phyloP scores from a whole-genome alignment of 2,888 invertebrate species.

The Lithophane ornitopus region DNA sequence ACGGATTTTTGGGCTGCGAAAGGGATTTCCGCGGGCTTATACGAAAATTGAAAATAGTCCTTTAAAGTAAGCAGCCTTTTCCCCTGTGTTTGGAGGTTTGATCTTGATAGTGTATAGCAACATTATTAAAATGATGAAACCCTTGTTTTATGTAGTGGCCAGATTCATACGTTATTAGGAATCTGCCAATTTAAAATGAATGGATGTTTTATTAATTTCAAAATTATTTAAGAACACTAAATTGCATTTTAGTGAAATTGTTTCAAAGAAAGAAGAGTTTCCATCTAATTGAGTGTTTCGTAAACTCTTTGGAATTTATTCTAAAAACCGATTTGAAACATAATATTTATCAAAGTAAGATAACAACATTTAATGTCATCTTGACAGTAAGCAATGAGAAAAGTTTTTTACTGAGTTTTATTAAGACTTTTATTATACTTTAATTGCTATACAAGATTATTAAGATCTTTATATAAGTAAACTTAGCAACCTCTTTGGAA shows the following conservation, averaged over 20 bases:
- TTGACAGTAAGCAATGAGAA: conserved; percentile 78
- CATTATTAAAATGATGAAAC: conserved; percentile 30
- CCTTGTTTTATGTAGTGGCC: neutral
- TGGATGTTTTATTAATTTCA: neutral
- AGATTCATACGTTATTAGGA: neutral
- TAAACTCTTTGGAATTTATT: conserved; percentile 14
- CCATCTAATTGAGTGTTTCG: neutral
- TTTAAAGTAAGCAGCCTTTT: conserved; percentile 76
- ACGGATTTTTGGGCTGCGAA: conserved; percentile 76
- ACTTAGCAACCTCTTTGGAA: neutral
- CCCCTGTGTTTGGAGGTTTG: conserved; percentile 69
- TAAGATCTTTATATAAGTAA: conserved; percentile 16
- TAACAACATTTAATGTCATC: conserved; percentile 78
- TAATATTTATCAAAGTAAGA: conserved; percentile 79
- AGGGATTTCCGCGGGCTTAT: conserved; percentile 82
- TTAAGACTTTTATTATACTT: conserved; percentile 72
- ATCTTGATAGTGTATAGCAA: conserved; percentile 63
- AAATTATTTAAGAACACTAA: neutral
- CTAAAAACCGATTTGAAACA: conserved; percentile 33
- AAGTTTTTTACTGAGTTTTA: conserved; percentile 74
- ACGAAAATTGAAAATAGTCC: conserved; percentile 87
- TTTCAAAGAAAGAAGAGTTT: conserved; percentile 19
- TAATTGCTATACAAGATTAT: conserved; percentile 64
- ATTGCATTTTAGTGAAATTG: neutral
- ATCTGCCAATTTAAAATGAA: neutral